A percentile compares a stretch with the other conserved stretches of the same genome.
These are phyloP conservation scores for Caenorhabditis doughertyi DNA, from an alignment of 2,888 invertebrate species.

Conservation along the genomic window DNA sequence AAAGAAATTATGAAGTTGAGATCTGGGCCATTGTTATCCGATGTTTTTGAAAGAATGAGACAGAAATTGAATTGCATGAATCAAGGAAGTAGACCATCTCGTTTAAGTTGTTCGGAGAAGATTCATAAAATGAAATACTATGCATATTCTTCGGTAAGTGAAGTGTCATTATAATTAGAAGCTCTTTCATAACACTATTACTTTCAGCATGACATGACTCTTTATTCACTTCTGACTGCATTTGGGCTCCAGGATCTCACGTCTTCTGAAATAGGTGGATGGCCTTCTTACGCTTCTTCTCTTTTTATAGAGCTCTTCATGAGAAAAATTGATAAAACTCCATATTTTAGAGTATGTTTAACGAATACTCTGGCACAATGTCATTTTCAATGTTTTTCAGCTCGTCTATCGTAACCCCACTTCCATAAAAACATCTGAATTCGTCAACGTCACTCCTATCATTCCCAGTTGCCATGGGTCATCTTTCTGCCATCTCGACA, in stretches of 20 bases:
- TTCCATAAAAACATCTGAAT: neutral
- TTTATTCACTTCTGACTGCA: conserved; percentile 38
- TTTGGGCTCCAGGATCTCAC: conserved; percentile 42
- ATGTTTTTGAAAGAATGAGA: conserved; percentile 30
- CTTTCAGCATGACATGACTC: conserved; percentile 60
- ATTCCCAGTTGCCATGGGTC: conserved; percentile 33
- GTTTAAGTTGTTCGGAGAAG: conserved; percentile 2
- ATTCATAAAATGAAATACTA: conserved; percentile 29
- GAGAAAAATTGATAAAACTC: conserved; percentile 13
- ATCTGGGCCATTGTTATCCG: conserved; percentile 38
- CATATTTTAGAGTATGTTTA: conserved; percentile 32
- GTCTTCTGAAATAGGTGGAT: conserved; percentile 47
- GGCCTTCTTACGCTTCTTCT: conserved; percentile 50
- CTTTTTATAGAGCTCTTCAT: conserved; percentile 35
- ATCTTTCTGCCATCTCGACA: conserved; percentile 1
- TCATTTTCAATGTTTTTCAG: neutral
- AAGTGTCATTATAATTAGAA: neutral
- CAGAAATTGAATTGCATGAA: conserved; percentile 18
- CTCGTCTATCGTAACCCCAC: conserved; percentile 43
- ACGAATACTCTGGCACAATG: neutral
- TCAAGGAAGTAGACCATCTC: neutral
- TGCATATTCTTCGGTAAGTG: conserved; percentile 47
- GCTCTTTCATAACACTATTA: neutral
- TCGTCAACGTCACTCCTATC: conserved; percentile 33
- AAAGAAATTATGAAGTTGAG: conserved; percentile 39